phyloP scores from a whole-genome alignment of 2,797 vertebrate genomes.

The Fratercula arctica region DNA sequence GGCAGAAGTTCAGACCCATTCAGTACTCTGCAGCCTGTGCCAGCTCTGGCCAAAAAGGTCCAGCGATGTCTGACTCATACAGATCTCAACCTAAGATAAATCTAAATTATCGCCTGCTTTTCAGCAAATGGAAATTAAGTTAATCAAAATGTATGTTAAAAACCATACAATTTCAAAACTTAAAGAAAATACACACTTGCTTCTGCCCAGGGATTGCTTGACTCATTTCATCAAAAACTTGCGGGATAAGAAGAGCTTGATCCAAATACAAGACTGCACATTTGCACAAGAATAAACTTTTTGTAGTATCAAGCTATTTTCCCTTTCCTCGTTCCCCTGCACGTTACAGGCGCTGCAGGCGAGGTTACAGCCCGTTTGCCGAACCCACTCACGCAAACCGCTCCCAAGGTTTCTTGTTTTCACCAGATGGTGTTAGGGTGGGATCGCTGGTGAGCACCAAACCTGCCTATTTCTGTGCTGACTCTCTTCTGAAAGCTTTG shows the following conservation, averaged over 20 bases:
- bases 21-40: not conserved
- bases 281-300: not conserved
- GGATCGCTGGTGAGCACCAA: not conserved
- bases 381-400: not conserved
- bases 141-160: not conserved
- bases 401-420: conserved; percentile 25
- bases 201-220: not conserved
- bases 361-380: not conserved
- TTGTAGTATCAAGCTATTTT: not conserved
- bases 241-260: not conserved
- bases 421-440: conserved; percentile 50
- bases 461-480: conserved; percentile 33
- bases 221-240: not conserved
- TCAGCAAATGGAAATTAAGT: not conserved
- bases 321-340: not conserved
- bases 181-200: not conserved
- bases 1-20: not conserved
- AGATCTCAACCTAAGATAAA: not conserved
- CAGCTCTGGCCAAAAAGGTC: not conserved
- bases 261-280: not conserved
- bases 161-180: not conserved
- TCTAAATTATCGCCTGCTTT: not conserved
- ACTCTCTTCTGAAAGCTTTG: conserved; percentile 13
- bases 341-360: not conserved
- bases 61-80: not conserved